A percentile compares a stretch with the other conserved stretches of the same genome.
Evolutionary conservation across 2,113 vertebrate genomes (phyloP).

Genomic region (Phaethon lepturus): DNA sequence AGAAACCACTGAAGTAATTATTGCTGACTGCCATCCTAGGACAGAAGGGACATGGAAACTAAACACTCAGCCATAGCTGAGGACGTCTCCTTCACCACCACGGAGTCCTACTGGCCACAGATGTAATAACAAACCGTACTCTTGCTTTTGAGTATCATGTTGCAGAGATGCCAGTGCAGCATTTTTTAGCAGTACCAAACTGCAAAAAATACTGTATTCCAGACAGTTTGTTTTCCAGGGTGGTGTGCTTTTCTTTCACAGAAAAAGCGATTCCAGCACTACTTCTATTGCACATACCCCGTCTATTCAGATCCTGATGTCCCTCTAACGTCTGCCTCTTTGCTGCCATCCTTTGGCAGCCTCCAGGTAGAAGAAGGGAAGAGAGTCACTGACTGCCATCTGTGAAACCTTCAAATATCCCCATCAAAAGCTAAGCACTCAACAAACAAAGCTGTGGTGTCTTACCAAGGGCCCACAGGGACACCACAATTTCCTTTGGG

Average conservation of each 20-base stretch:
- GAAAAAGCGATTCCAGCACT: neutral
- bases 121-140: slow-evolving; percentile 11
- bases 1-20: slow-evolving; percentile 52
- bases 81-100: neutral
- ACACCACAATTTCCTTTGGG: slow-evolving; percentile 55
- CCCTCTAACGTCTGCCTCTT: slow-evolving; percentile 1
- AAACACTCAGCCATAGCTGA: slow-evolving; percentile 41
- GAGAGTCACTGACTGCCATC: slow-evolving; percentile 5
- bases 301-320: neutral
- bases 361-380: slow-evolving; percentile 9
- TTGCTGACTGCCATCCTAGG: slow-evolving; percentile 46
- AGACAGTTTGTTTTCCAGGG: neutral
- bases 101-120: slow-evolving; percentile 6
- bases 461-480: slow-evolving; percentile 51
- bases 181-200: slow-evolving; percentile 17
- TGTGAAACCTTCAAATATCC: slow-evolving; percentile 48
- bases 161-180: slow-evolving; percentile 52
- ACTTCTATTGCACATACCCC: neutral
- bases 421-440: slow-evolving; percentile 43
- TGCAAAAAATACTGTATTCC: neutral
- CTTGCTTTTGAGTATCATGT: slow-evolving; percentile 22
- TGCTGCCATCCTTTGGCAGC: slow-evolving; percentile 61
- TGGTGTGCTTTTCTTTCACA: neutral
- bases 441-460: slow-evolving; percentile 62
- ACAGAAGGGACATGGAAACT: slow-evolving; percentile 51